phyloP scores from a whole-genome alignment of 2,797 vertebrate genomes.

The Brachyalestes nurse region DNA sequence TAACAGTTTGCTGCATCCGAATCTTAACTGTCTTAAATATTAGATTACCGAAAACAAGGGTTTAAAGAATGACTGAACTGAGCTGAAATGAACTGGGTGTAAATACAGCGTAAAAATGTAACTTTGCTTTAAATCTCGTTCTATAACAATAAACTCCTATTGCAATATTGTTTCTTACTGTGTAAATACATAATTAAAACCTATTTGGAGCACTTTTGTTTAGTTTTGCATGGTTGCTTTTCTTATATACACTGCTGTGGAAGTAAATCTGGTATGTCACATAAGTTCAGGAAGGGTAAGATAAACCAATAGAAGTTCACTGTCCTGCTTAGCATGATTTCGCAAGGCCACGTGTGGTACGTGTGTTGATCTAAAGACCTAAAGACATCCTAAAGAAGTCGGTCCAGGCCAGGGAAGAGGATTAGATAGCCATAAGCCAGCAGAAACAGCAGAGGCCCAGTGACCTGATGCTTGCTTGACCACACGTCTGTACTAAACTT shows the following conservation, averaged over 20 bases:
- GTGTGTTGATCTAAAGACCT: slow-evolving; percentile 43
- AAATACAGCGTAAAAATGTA: background rate
- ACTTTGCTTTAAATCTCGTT: background rate
- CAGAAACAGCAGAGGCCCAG: slow-evolving; percentile 30
- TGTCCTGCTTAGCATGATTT: background rate
- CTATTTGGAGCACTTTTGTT: background rate
- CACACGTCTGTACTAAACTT: slow-evolving; percentile 2
- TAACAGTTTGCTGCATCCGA: background rate
- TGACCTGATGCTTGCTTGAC: slow-evolving; percentile 30
- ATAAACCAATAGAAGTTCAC: background rate
- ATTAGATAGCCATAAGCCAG: slow-evolving; percentile 67
- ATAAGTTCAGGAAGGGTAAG: background rate
- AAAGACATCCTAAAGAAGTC: slow-evolving; percentile 68
- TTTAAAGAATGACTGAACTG: background rate
- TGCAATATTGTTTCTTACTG: no score
- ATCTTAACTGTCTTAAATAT: background rate
- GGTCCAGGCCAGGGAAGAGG: slow-evolving; percentile 60
- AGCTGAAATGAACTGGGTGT: no score
- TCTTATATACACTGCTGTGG: no score
- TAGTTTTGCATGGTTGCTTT: background rate
- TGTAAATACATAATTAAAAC: background rate
- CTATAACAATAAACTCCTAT: background rate
- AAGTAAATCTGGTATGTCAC: background rate
- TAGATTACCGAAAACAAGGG: background rate
- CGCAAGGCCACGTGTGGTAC: background rate